A percentile compares a stretch with the other conserved stretches of the same genome.
These are phyloP conservation scores for Drosophila repletoides DNA, from an alignment of 1,140 invertebrate species.

Conservation along the genomic window DNA sequence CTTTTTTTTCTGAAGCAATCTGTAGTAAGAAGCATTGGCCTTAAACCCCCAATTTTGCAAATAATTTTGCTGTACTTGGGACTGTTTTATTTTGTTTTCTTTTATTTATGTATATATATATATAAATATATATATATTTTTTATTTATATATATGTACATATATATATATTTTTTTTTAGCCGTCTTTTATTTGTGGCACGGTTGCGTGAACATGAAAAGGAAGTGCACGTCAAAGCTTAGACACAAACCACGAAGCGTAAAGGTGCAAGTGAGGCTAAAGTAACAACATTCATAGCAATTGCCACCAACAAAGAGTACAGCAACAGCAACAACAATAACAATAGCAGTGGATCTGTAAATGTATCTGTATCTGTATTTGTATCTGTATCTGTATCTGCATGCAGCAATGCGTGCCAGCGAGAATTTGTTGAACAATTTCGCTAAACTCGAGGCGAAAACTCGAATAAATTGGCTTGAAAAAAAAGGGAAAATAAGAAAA, in stretches of 20 bases:
- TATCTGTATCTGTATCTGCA: slow-evolving; percentile 26
- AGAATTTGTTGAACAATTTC: slow-evolving; percentile 80
- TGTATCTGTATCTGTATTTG: slow-evolving; percentile 4
- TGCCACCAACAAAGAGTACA: slow-evolving; percentile 49
- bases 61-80: no score
- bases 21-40: no score
- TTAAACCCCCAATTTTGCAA: no score
- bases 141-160: not conserved
- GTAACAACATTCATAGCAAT: slow-evolving; percentile 79
- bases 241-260: slow-evolving; percentile 79
- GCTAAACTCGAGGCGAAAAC: slow-evolving; percentile 54
- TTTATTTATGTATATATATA: not conserved
- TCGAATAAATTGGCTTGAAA: slow-evolving; percentile 49
- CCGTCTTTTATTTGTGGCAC: slow-evolving; percentile 54
- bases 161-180: slow-evolving; percentile 35
- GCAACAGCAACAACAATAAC: slow-evolving; percentile 40
- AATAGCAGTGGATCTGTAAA: slow-evolving; percentile 52
- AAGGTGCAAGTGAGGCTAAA: slow-evolving; percentile 79
- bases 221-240: slow-evolving; percentile 81
- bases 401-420: slow-evolving; percentile 77
- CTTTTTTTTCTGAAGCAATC: no score
- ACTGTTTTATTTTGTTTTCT: not conserved
- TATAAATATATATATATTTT: not conserved
- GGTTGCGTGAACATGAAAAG: slow-evolving; percentile 75
- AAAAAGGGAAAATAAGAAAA: slow-evolving; percentile 80